Base-by-base conservation (phyloP, 2,888 invertebrate species). In the Pterostichus niger region DNA sequence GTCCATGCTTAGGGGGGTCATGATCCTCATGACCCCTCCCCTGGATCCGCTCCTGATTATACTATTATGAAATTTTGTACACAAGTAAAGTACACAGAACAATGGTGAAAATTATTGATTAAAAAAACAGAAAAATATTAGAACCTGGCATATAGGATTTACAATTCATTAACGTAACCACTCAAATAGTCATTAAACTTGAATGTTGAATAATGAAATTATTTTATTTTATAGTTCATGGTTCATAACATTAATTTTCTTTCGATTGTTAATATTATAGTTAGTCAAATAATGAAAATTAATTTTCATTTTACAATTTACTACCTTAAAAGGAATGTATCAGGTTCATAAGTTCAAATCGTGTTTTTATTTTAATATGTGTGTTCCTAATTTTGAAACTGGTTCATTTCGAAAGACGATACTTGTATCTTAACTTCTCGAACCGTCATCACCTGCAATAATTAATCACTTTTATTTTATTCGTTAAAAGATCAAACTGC, bases 321-420 rank as follows among this genome's bases (percentile, higher is more conserved):
- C 64, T 64, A 7, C 64, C 33, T 33, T 64, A 33, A 33, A 64
- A 33, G 13, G 64, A 35, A 33, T 35, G 17, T 56, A 4, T 56
- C 31, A 13, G 13, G 35, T 64, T 64, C 35, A 64, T n/a, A 64
- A 33, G 64, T 64, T 64, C 64, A 64, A n/a, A 13, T 64, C 64
- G 64, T 64, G 64, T 35, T 11, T 31, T 33, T 64, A 61, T 64
- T 64, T 64, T 49, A 64, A 64, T 13, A 64, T 64, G 35, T 64
- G 35, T 64, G 64, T 13, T 64, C 33, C 35, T 13, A 64, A 64
- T 64, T 64, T 24, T 11, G 13, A 64, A 64, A 64, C 64, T 64
- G 64, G 64, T 64, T 13, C 64, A 64, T 35, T 10, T 64, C 35
- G 64, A 64, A 64, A 64, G 64, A n/a, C 35, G 64, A 64, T 64